Percentiles rank a stretch among this genome's conserved stretches.
Evolutionary conservation across 2,888 invertebrate species (phyloP).

Genomic region (Mesorhabditis belari): DNA sequence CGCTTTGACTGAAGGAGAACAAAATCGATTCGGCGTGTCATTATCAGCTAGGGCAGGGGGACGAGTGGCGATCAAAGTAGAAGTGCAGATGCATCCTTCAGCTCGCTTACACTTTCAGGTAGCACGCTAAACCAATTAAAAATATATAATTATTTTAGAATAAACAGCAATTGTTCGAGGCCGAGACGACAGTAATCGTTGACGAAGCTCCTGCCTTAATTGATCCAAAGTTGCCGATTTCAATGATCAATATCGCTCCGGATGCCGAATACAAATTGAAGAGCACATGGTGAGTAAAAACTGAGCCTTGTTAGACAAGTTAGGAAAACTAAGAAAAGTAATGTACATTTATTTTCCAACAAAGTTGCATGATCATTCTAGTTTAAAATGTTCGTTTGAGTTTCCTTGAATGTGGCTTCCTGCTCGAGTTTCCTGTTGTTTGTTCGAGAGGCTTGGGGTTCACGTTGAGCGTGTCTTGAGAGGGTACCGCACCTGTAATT

Average conservation of each 20-base stretch:
- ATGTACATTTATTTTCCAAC: no score
- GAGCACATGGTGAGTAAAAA: constrained; percentile 14
- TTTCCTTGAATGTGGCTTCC: no score
- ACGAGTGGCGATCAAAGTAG: constrained; percentile 14
- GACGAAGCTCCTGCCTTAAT: constrained; percentile 16
- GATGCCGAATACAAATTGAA: constrained; percentile 19
- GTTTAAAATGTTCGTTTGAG: no score
- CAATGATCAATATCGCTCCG: constrained; percentile 23
- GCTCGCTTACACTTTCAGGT: constrained; percentile 21
- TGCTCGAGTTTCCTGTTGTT: no score
- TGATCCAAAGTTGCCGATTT: constrained; percentile 5
- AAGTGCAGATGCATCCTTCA: constrained; percentile 11
- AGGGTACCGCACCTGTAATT: no score
- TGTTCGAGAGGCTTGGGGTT: no score
- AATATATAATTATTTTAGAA: background rate
- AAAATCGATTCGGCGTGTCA: constrained; percentile 28
- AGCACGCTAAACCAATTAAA: background rate
- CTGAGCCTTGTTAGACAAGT: no score
- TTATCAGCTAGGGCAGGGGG: constrained; percentile 17
- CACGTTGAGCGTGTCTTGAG: no score
- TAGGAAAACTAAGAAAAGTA: no score
- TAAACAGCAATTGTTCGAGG: constrained; percentile 10
- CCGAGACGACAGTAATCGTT: constrained; percentile 18
- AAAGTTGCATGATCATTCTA: no score
- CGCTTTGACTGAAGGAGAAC: constrained; percentile 11